Conservation (phyloP, 2,113 vertebrate species). For the Scomber japonicus region DNA sequence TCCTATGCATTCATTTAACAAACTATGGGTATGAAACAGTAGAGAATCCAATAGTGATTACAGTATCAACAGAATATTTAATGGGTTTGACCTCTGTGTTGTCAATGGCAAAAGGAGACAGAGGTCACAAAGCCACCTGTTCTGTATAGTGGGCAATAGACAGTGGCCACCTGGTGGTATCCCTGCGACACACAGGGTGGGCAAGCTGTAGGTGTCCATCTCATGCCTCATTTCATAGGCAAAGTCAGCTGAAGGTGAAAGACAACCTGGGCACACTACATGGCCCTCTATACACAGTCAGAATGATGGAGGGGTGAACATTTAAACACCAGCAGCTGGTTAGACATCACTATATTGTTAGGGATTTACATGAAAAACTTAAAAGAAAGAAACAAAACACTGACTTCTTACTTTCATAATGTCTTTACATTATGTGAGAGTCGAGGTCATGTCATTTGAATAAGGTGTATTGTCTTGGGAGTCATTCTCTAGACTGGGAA, state of each 20-base stretch:
- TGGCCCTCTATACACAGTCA: neutral
- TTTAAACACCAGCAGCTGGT: neutral
- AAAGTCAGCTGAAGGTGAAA: slow-evolving; percentile 76
- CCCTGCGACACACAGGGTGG: slow-evolving; percentile 14
- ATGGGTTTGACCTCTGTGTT: neutral
- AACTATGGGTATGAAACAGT: neutral
- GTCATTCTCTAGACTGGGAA: neutral
- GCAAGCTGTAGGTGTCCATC: slow-evolving; percentile 10
- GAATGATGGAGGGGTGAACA: neutral
- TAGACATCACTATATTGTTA: neutral
- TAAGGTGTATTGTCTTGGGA: neutral
- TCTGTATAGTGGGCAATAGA: slow-evolving; percentile 18
- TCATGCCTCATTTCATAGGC: slow-evolving; percentile 22
- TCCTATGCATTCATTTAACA: too few relatives aligned
- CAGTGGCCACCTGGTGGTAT: slow-evolving; percentile 54
- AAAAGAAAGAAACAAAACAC: neutral
- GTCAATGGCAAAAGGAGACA: neutral
- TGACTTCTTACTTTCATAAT: too few relatives aligned
- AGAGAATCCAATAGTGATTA: neutral
- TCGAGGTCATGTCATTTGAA: neutral
- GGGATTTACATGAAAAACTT: neutral
- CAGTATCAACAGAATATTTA: neutral
- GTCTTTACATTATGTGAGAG: neutral
- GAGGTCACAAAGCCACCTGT: slow-evolving; percentile 41
- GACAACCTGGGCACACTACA: neutral